These are phyloP conservation scores for Macaria notata DNA, from an alignment of 2,888 invertebrate genomes.

Conservation along the genomic window DNA sequence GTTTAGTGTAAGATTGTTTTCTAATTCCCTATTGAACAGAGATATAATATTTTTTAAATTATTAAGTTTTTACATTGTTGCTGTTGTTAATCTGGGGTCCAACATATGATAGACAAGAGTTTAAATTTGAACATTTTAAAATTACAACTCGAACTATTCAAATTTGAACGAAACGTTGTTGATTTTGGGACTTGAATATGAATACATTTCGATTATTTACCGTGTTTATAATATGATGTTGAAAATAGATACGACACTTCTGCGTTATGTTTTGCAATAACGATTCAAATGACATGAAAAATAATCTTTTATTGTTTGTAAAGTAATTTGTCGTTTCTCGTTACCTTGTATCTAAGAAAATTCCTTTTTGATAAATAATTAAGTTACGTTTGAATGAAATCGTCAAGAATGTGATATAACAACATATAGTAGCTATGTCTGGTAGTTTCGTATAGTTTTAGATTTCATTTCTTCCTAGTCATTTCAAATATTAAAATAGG, in stretches of 20 bases:
- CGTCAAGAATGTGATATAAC: slow-evolving; percentile 61
- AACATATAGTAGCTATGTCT: slow-evolving; percentile 43
- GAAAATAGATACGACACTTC: slow-evolving; percentile 12
- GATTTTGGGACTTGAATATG: slow-evolving; percentile 32
- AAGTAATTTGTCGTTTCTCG: background rate
- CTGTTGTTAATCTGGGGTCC: slow-evolving; percentile 74
- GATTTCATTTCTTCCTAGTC: slow-evolving; percentile 34
- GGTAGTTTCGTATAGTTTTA: slow-evolving; percentile 42
- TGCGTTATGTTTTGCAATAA: slow-evolving; percentile 26
- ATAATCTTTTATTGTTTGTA: background rate
- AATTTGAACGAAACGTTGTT: slow-evolving; percentile 39
- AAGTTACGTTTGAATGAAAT: slow-evolving; percentile 28
- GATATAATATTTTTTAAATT: slow-evolving; percentile 64
- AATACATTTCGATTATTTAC: slow-evolving; percentile 17
- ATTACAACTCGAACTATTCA: slow-evolving; percentile 23
- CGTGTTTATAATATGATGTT: slow-evolving; percentile 24
- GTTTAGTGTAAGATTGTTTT: slow-evolving; percentile 70
- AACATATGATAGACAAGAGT: slow-evolving; percentile 57
- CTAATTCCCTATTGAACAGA: slow-evolving; percentile 60
- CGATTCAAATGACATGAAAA: background rate
- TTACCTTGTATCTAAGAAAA: background rate
- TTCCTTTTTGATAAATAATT: background rate
- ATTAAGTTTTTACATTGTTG: slow-evolving; percentile 69
- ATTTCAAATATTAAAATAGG: slow-evolving; percentile 44
- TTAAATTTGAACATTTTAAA: slow-evolving; percentile 46